phyloP scores from a whole-genome alignment of 1,140 invertebrate species.

The Myzus persicae region DNA sequence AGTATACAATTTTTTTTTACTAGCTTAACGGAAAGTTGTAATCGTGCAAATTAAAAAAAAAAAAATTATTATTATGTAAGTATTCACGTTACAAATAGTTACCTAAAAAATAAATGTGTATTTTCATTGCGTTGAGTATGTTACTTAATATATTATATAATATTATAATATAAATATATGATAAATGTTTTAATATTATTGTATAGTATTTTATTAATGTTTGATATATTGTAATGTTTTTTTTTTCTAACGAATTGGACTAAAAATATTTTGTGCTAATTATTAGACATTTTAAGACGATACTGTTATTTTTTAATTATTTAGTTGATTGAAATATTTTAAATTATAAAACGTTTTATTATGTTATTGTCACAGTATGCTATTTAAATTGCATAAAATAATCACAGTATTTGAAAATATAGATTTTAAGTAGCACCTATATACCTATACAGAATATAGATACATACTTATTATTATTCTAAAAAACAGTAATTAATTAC shows the following conservation, averaged over 20 bases:
- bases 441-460: not conserved
- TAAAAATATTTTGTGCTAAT: too few relatives aligned
- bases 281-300: too few relatives aligned
- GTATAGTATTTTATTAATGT: too few relatives aligned
- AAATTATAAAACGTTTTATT: not conserved
- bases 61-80: not conserved
- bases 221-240: too few relatives aligned
- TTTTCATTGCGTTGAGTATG: not conserved
- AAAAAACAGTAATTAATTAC: not conserved
- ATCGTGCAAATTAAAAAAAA: not conserved
- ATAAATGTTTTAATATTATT: too few relatives aligned
- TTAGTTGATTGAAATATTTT: not conserved
- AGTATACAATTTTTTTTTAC: not conserved
- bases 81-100: not conserved
- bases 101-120: not conserved
- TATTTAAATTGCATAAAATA: not conserved
- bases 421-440: not conserved
- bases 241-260: too few relatives aligned
- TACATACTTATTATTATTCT: not conserved
- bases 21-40: not conserved
- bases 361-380: fast-evolving
- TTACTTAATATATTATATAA: not conserved
- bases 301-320: not conserved
- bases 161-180: too few relatives aligned
- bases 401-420: not conserved